A percentile compares a stretch with the other conserved stretches of the same genome.
phyloP scores from a whole-genome alignment of 2,888 invertebrate species.

The Lithosia quadra region DNA sequence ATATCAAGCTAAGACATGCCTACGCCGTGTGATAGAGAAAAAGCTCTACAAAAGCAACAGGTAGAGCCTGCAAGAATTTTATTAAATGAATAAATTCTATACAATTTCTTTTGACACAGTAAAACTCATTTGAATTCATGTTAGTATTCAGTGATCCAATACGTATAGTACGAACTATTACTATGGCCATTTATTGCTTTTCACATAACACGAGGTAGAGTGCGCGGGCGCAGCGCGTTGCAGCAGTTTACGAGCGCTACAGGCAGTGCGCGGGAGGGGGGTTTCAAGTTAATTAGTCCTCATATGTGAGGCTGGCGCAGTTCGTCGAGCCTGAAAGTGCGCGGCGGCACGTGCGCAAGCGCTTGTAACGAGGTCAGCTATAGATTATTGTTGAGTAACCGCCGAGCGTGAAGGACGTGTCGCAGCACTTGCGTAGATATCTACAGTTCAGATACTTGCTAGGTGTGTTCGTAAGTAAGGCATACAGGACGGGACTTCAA shows the following conservation, averaged over 20 bases:
- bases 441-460: not conserved
- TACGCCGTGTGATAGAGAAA: no score
- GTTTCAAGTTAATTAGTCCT: constrained; percentile 16
- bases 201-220: constrained; percentile 2
- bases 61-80: not conserved
- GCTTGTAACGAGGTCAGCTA: constrained; percentile 9
- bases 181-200: constrained; percentile 7
- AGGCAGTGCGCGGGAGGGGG: not conserved
- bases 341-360: not conserved
- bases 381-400: constrained; percentile 7
- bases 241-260: constrained; percentile 12
- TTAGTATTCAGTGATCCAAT: constrained; percentile 2
- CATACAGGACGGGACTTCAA: no score
- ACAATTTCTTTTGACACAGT: not conserved
- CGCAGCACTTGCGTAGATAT: not conserved
- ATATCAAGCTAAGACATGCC: no score
- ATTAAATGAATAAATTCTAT: not conserved
- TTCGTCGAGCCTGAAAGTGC: not conserved
- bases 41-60: no score
- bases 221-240: not conserved
- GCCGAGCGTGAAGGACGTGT: not conserved
- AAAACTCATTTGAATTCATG: constrained; percentile 6
- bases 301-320: constrained; percentile 2
- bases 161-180: constrained; percentile 6
- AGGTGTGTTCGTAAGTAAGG: not conserved